phyloP scores from a whole-genome alignment of 2,113 vertebrate species.

The Fulmarus glacialis region DNA sequence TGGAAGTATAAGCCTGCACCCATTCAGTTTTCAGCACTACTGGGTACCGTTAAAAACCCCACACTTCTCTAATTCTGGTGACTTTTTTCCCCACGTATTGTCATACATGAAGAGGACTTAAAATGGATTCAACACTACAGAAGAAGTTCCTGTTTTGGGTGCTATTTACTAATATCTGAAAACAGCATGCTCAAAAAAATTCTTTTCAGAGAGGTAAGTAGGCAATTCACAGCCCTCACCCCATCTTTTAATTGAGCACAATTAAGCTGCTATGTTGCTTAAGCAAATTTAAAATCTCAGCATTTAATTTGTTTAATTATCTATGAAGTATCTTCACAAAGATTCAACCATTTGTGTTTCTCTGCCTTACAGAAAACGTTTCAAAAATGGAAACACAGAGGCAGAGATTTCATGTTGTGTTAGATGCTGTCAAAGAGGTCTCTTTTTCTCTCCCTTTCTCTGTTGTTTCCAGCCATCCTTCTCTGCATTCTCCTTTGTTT shows the following conservation, averaged over 20 bases:
- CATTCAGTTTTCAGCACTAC: background rate
- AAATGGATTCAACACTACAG: background rate
- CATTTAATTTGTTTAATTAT: slow-evolving; percentile 37
- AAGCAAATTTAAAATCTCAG: slow-evolving; percentile 7
- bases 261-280: slow-evolving; percentile 13
- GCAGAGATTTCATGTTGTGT: slow-evolving; percentile 40
- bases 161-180: background rate
- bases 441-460: slow-evolving; percentile 25
- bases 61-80: background rate
- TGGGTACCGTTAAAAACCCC: background rate
- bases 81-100: background rate
- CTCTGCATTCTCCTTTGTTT: slow-evolving; percentile 67
- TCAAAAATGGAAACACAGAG: slow-evolving; percentile 13
- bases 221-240: background rate
- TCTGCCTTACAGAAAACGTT: background rate
- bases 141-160: background rate
- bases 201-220: background rate
- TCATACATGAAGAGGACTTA: background rate
- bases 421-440: slow-evolving; percentile 54
- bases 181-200: background rate
- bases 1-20: background rate
- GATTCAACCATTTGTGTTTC: slow-evolving; percentile 8
- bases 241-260: background rate
- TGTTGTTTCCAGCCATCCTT: slow-evolving; percentile 71
- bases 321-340: slow-evolving; percentile 28